phyloP scores from a whole-genome alignment of 1,140 invertebrate species.

The Oryctes rhinoceros region DNA sequence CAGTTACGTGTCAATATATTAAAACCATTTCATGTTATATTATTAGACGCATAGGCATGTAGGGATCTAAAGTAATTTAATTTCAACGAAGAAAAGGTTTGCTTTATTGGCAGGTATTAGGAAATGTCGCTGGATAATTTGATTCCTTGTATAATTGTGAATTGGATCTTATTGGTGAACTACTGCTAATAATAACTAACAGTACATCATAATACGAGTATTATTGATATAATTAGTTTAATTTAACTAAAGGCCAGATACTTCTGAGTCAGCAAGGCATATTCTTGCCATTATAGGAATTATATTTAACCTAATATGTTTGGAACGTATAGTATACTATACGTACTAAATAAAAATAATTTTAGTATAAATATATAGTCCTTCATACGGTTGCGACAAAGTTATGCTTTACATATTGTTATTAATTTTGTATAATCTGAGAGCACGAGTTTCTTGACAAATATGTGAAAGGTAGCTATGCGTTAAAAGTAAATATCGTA shows the following conservation, averaged over 20 bases:
- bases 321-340: too few relatives aligned
- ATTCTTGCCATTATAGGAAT: not conserved
- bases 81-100: constrained; percentile 2
- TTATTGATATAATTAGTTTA: not conserved
- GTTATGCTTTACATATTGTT: too few relatives aligned
- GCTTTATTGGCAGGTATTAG: not conserved
- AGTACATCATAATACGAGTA: not conserved
- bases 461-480: too few relatives aligned
- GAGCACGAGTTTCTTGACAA: too few relatives aligned
- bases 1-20: not conserved
- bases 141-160: constrained; percentile 8
- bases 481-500: too few relatives aligned
- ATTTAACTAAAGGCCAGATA: not conserved
- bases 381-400: not conserved
- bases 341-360: too few relatives aligned
- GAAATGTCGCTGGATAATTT: not conserved
- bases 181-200: not conserved
- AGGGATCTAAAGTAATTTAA: not conserved
- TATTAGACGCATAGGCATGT: not conserved
- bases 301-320: not conserved
- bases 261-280: not conserved
- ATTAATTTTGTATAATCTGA: too few relatives aligned
- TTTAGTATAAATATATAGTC: too few relatives aligned
- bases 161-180: not conserved
- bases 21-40: constrained; percentile 7